A percentile compares a stretch with the other conserved stretches of the same genome.
phyloP scores from a whole-genome alignment of 1,140 invertebrate species.

The Gonatopus flavifemur region DNA sequence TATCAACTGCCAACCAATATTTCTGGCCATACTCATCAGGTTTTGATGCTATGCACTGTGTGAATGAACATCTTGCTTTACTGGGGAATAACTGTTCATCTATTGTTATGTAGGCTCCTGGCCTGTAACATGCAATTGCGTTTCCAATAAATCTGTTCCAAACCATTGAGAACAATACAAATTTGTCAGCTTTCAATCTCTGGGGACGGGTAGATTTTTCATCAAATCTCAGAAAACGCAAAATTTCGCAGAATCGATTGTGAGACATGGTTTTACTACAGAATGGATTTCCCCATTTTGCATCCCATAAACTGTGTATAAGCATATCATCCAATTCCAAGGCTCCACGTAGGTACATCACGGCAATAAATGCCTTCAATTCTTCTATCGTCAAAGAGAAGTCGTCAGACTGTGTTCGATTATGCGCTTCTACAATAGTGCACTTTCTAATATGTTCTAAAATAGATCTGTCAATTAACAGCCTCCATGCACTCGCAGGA shows the following conservation, averaged over 20 bases:
- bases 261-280: constrained; percentile 33
- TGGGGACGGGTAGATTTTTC: constrained; percentile 29
- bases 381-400: no score
- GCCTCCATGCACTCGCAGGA: no score
- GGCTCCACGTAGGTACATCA: no score
- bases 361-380: no score
- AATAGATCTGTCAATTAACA: no score
- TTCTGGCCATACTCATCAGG: constrained; percentile 42
- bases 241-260: constrained; percentile 39
- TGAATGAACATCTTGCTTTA: no score
- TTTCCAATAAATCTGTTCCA: constrained; percentile 45
- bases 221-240: constrained; percentile 41
- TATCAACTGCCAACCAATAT: constrained; percentile 42
- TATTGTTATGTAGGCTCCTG: constrained; percentile 31
- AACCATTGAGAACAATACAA: constrained; percentile 37
- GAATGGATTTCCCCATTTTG: constrained; percentile 27
- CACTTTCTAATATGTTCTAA: no score
- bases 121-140: constrained; percentile 32
- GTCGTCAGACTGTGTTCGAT: no score
- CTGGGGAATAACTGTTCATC: constrained; percentile 24
- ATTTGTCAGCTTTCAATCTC: constrained; percentile 40
- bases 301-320: no score
- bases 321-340: no score
- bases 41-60: constrained; percentile 41
- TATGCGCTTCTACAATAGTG: no score